Conservation (phyloP, 2,797 vertebrate genomes). For the Lacerta agilis region DNA sequence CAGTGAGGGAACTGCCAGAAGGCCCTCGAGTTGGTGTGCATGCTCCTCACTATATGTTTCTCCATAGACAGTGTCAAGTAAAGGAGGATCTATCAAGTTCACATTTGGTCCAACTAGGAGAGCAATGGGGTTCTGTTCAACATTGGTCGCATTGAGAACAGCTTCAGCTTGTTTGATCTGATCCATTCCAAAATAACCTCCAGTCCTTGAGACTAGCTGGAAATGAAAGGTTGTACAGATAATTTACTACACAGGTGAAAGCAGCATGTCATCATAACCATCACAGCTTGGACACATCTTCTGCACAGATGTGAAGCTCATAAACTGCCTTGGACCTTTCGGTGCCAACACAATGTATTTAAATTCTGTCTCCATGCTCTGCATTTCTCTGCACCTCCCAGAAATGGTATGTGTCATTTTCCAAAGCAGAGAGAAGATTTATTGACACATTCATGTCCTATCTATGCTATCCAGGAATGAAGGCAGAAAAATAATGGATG, state of each 20-base stretch:
- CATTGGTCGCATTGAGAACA: too few relatives aligned
- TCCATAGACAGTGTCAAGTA: too few relatives aligned
- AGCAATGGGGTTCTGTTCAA: too few relatives aligned
- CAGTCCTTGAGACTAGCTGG: not conserved
- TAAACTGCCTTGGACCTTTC: not conserved
- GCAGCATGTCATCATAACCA: not conserved
- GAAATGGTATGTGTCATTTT: conserved; percentile 9
- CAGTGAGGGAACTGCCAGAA: too few relatives aligned
- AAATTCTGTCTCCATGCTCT: not conserved
- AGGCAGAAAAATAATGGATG: conserved; percentile 42
- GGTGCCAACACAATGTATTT: not conserved
- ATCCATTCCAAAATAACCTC: not conserved
- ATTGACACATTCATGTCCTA: conserved; percentile 46
- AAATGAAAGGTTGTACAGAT: not conserved
- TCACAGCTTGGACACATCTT: not conserved
- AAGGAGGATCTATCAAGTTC: too few relatives aligned
- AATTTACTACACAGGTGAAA: not conserved
- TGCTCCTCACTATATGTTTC: too few relatives aligned
- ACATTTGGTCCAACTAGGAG: too few relatives aligned
- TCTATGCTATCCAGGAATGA: conserved; percentile 39
- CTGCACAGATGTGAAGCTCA: not conserved
- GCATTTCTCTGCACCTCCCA: not conserved
- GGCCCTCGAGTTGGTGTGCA: too few relatives aligned
- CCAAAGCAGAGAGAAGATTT: conserved; percentile 1
- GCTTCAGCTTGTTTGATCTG: not conserved